Base-by-base conservation (phyloP, 2,113 vertebrate genomes). In the Chunga burmeisteri region DNA sequence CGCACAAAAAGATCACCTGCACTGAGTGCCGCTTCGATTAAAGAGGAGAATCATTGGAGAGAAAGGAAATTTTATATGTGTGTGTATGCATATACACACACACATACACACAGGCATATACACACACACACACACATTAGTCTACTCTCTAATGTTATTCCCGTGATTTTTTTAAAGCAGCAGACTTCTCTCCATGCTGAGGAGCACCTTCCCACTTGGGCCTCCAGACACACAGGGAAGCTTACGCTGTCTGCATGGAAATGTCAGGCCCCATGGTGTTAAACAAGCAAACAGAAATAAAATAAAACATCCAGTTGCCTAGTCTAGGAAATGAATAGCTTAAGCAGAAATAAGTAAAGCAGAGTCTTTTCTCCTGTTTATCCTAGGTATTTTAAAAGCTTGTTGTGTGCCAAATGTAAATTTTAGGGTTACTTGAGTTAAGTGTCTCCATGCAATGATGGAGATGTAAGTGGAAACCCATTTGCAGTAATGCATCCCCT, bases 321-420 rank as follows among this genome's bases (percentile, higher is more conserved):
- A 5, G 25, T 7, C 87, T 70, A 55, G 74, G 83, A 90, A 91
- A 79, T 10, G 38, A 80, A 55, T 7, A n/a, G 77, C 68, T 81
- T 38, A 11, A 36, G 68, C 38, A 88, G 88, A 77, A 70, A 23
- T 15, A 73, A 50, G 40, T 7, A 61, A 66, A 49, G 78, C 53
- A n/a, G 30, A 87, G 17, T 7, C 30, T 34, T 56, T 73, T 20
- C 15, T 38, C 74, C 73, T 70, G 49, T 12, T 73, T 62, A 25
- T n/a, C 73, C 73, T 8, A 38, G 68, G 72, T 71, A 92, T 85
- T 82, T 92, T 62, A 87, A 91, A 87, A 96, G 88, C 86, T 47
- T 66, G 26, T 34, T 42, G 26, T 40, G 78, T 2, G 50, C 58
- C 55, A 47, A 27, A 87, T 9, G 46, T 70, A 49, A 75, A 87